Base-by-base conservation (phyloP, 2,113 vertebrate species). In the Varanus komodoensis region DNA sequence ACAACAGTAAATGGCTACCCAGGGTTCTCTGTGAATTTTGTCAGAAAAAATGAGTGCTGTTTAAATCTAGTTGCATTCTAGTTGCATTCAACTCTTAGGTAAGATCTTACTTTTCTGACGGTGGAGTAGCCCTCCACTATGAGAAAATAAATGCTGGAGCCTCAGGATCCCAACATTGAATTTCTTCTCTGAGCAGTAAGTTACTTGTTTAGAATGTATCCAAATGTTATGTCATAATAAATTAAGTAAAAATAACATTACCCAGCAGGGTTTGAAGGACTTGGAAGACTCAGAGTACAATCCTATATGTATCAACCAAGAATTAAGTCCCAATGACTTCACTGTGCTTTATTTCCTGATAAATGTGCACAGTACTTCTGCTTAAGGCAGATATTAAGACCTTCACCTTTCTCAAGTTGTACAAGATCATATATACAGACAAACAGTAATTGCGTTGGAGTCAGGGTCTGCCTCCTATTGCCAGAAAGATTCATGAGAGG, bases 241-340 rank as follows among this genome's bases (percentile, higher is more conserved):
- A 61, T 23, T 8, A 92, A 91, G 89, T 90, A 87, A 81, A 77
- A 79, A 91, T 44, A 27, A 44, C 64, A 88, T 74, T 11, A 91
- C 89, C 48, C 91, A 83, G 87, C 83, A 93, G 87, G 32, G 85
- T 92, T 95, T 96, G 95, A 96, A 57, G 34, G 94, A 90, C 93
- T 95, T 93, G 94, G 32, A 78, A 88, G 92, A 93, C 94, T 94
- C 94, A 94, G 32, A 81, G 44, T 21, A 19, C 34, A 44, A 78
- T 25, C 19, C 68, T 69, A 71, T 71, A 71, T 15, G 11, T 61
- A 61, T 61, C 57, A 3, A 71, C 69, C 32, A 23, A 69, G 68
- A 69, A 69, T 3, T 69, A 27, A 25, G 68, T 69, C 54, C 6
- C 57, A 61, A 3, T 14, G 57, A 61, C 11, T 61, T 61, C 9